phyloP scores from a whole-genome alignment of 2,888 invertebrate genomes.

The Conomelus anceps region DNA sequence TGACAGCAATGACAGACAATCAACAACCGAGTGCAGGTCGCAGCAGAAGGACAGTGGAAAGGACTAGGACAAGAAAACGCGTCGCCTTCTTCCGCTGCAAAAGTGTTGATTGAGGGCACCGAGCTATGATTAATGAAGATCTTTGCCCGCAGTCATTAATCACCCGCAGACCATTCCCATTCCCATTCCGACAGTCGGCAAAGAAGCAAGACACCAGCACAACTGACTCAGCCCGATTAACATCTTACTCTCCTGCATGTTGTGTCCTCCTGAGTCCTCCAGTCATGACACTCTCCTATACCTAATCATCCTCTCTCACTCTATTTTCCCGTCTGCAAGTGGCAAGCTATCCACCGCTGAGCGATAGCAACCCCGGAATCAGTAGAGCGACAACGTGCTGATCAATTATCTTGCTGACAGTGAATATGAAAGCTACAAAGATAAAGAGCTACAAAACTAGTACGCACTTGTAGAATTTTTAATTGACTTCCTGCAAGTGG shows the following conservation, averaged over 20 bases:
- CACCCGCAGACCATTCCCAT: not conserved
- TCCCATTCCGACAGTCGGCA: not conserved
- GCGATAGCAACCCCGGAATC: not conserved
- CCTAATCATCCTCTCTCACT: not conserved
- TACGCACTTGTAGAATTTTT: not conserved
- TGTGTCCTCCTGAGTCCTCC: not conserved
- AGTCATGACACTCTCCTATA: not conserved
- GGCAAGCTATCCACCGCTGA: not conserved
- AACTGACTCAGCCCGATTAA: not conserved
- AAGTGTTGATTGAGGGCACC: not conserved
- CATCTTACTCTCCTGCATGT: not conserved
- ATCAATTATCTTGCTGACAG: not conserved
- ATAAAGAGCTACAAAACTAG: not conserved
- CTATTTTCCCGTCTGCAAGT: not conserved
- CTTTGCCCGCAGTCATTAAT: not conserved
- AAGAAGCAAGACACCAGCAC: not conserved
- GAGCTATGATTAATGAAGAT: not conserved
- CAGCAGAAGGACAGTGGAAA: too few species aligned
- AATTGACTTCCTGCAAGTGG: not conserved
- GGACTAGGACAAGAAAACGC: not conserved
- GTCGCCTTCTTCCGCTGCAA: not conserved
- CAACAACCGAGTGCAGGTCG: not conserved
- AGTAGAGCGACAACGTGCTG: not conserved
- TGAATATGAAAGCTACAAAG: too few species aligned
- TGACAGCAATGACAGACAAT: not conserved